Conservation (phyloP, 92 coral and sea anemone genomes). For the Galaxea fascicularis region DNA sequence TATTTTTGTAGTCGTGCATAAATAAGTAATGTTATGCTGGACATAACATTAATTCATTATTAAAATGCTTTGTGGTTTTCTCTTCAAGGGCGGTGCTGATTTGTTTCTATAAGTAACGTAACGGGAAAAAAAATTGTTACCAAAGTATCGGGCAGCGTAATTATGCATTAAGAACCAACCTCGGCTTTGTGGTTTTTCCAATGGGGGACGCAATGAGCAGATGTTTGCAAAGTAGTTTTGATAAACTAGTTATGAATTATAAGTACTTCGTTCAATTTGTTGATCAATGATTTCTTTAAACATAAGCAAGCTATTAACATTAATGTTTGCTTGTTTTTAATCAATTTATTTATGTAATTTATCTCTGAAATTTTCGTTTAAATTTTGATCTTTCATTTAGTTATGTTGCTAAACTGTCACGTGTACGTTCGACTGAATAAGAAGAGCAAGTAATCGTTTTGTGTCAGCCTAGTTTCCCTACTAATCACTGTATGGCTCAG, state of each 20-base stretch:
- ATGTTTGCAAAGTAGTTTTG: constrained; percentile 9
- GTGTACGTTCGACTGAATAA: no score
- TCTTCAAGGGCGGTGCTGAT: background rate
- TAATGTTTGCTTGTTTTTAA: no score
- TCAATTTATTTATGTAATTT: background rate
- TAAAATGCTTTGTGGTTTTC: constrained; percentile 3
- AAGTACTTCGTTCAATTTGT: background rate
- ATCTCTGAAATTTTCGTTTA: background rate
- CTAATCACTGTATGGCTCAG: no score
- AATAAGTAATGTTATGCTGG: constrained; percentile 29
- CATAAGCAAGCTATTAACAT: background rate
- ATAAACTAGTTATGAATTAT: background rate
- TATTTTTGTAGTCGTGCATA: background rate
- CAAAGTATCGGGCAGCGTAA: background rate
- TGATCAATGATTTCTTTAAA: background rate
- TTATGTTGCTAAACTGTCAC: background rate
- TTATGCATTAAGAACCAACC: background rate
- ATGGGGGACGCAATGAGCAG: constrained; percentile 9
- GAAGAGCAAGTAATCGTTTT: background rate
- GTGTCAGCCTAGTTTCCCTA: background rate
- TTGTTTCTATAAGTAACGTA: background rate
- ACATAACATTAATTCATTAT: background rate
- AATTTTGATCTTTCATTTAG: background rate
- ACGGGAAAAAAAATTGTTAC: background rate
- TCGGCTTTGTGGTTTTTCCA: background rate